These are phyloP conservation scores for Lacerta viridis DNA, from an alignment of 2,797 vertebrate genomes.

Conservation along the genomic window DNA sequence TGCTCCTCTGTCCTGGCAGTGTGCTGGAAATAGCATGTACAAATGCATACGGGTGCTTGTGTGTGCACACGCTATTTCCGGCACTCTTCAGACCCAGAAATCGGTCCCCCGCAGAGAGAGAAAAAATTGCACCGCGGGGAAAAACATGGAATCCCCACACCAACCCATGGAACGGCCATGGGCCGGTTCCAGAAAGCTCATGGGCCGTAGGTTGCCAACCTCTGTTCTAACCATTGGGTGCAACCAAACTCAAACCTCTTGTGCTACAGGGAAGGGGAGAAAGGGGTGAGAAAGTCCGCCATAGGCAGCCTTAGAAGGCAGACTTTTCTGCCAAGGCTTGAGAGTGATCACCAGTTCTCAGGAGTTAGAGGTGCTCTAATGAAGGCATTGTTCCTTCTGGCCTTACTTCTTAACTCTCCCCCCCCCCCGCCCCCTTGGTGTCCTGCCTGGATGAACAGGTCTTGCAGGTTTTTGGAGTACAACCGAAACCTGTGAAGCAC, in stretches of 20 bases:
- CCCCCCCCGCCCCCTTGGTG: background rate
- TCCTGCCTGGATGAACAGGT: background rate
- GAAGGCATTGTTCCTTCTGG: background rate
- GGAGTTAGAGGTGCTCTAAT: no score
- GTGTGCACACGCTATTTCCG: no score
- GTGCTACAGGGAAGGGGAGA: background rate
- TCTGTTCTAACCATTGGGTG: no score
- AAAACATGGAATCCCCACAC: no score
- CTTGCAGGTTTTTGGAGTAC: background rate
- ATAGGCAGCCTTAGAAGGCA: background rate
- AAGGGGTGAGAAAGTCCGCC: background rate
- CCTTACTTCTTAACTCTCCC: no score
- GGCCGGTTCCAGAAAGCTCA: no score
- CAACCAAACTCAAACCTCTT: no score
- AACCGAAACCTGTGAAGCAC: background rate
- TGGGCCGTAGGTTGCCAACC: no score
- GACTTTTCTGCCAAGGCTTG: background rate
- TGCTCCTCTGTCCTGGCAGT: no score
- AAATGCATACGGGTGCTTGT: fast-evolving
- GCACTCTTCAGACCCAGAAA: no score
- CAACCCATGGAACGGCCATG: fast-evolving
- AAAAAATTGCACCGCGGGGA: fast-evolving
- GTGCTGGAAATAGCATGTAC: no score
- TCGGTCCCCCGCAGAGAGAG: no score
- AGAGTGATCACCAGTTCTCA: background rate